phyloP scores from a whole-genome alignment of 2,113 vertebrate species.

The Gambusia affinis region DNA sequence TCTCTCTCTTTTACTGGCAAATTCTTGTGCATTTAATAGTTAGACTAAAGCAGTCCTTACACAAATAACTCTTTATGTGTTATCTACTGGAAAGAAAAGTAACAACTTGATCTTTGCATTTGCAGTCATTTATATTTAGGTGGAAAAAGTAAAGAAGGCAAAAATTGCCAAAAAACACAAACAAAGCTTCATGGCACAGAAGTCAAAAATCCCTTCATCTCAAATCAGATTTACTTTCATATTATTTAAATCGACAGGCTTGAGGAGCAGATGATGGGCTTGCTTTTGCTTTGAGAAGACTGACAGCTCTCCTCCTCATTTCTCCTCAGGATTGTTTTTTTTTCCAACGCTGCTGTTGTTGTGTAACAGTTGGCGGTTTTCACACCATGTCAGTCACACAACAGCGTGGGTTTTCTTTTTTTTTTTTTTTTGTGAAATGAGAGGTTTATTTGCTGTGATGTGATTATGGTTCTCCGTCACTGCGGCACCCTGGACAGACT shows the following conservation, averaged over 20 bases:
- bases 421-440: constrained; percentile 25
- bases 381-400: constrained; percentile 45
- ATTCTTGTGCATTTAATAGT: background rate
- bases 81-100: background rate
- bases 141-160: background rate
- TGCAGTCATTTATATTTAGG: background rate
- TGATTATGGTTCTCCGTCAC: constrained; percentile 13
- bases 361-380: constrained; percentile 45
- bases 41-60: background rate
- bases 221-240: background rate
- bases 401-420: constrained; percentile 21
- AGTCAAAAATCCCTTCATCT: background rate
- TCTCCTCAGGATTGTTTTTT: constrained; percentile 6
- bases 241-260: background rate
- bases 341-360: constrained; percentile 28
- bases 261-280: background rate
- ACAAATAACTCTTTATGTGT: background rate
- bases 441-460: constrained; percentile 40
- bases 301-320: constrained; percentile 7
- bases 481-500: constrained; percentile 27
- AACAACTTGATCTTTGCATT: background rate
- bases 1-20: background rate
- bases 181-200: background rate
- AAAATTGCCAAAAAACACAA: background rate
- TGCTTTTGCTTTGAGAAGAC: constrained; percentile 6